Evolutionary conservation across 2,113 vertebrate species (phyloP), one percentile per base, ranked within the genome.

Genomic region (Urocitellus parryii): DNA sequence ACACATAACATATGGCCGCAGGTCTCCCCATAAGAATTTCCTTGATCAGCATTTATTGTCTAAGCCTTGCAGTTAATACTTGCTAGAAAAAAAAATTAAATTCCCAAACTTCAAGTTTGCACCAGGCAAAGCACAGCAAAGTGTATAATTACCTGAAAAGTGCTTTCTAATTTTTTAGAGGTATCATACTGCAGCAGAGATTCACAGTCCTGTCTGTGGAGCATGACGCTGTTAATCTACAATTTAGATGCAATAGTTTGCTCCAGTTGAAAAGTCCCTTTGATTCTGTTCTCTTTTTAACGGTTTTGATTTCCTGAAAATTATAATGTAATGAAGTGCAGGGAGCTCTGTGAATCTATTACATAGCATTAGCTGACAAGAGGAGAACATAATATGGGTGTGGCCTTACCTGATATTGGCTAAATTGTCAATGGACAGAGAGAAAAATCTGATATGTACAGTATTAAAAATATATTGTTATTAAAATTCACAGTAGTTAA

Each of bases 181-280:
- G 83, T 92, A 94, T 78, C 86, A 18, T 24, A 65, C 93, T 97
- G 88, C 86, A 97, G 81, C 88, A 97, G 95, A 98, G 96, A 96
- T 96, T 97, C 96, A 88, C 85, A 91, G 96, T 94, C 77, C 93
- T 95, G 74, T 97, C 58, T 96, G 86, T 97, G 97, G 88, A 97
- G 97, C 88, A 78, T 53, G 92, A 96, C 96, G 83, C 81, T 92
- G 95, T 86, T 98, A 98, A 98, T 97, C 96, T 83, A 98, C 96
- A 98, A 98, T 98, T 98, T 98, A 98, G 97, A 98, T 98, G 96
- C 86, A 77, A 88, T 97, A 86, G 91, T 97, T 98, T 97, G 97
- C 73, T 96, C 93, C 97, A 95, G 70, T 90, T 98, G 79, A 92
- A 74, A 97, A 97, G 94, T 97, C 95, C 81, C 88, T 94, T 92